phyloP scores from a whole-genome alignment of 2,888 invertebrate genomes.

The Corbicula japonica region DNA sequence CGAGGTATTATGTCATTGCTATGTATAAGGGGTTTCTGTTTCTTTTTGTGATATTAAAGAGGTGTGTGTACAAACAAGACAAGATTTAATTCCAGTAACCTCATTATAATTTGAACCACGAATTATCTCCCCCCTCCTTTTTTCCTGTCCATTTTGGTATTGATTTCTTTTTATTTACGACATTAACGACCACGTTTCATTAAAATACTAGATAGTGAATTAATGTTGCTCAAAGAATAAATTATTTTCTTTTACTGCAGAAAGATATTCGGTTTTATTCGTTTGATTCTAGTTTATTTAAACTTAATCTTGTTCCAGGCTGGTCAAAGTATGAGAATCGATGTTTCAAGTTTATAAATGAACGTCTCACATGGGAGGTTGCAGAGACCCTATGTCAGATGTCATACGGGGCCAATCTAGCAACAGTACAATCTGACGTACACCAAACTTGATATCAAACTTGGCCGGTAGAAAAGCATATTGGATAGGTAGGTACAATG shows the following conservation, averaged over 20 bases:
- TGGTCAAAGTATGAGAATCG: constrained; percentile 81
- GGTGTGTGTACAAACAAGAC: too few species aligned
- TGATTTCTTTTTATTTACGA: too few species aligned
- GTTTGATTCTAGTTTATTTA: background rate
- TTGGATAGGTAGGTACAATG: constrained; percentile 85
- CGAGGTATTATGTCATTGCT: constrained; percentile 62
- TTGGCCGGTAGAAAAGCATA: constrained; percentile 79
- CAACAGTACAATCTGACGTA: constrained; percentile 78
- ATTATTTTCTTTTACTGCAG: background rate
- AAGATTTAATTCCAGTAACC: too few species aligned
- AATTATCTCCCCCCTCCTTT: too few species aligned
- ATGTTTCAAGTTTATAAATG: constrained; percentile 82
- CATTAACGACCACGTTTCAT: too few species aligned
- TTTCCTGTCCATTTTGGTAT: too few species aligned
- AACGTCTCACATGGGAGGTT: constrained; percentile 82
- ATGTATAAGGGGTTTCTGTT: too few species aligned
- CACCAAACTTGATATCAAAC: constrained; percentile 80
- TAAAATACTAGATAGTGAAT: too few species aligned
- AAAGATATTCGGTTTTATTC: background rate
- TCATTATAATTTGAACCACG: too few species aligned
- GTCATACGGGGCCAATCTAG: constrained; percentile 78
- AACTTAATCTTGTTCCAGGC: constrained; percentile 68
- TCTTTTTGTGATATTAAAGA: too few species aligned
- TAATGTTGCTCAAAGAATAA: background rate
- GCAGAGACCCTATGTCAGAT: constrained; percentile 80